phyloP scores from a whole-genome alignment of 2,113 vertebrate genomes.

The Bubalus kerabau region DNA sequence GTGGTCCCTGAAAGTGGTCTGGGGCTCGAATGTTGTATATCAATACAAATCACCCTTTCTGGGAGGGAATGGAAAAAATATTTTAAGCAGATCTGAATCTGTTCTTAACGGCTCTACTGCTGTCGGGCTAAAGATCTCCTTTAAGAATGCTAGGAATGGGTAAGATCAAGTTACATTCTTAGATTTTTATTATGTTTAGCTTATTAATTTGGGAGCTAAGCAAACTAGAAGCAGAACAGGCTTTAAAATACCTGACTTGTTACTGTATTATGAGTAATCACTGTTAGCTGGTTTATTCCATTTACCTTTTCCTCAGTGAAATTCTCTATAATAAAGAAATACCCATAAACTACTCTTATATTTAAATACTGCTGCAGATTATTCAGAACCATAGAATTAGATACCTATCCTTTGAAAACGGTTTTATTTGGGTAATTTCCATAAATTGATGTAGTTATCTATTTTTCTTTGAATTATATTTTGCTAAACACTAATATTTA shows the following conservation, averaged over 20 bases:
- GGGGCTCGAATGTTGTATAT: neutral
- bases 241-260: conserved; percentile 20
- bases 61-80: neutral
- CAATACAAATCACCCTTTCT: conserved; percentile 32
- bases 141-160: conserved; percentile 31
- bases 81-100: neutral
- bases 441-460: neutral
- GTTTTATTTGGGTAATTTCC: conserved; percentile 37
- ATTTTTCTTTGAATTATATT: neutral
- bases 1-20: neutral
- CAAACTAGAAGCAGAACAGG: conserved; percentile 23
- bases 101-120: neutral
- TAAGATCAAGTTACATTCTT: conserved; percentile 31
- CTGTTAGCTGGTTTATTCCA: neutral
- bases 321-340: neutral
- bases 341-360: neutral
- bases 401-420: neutral
- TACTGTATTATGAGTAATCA: conserved; percentile 37
- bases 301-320: conserved; percentile 11
- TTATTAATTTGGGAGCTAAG: conserved; percentile 29
- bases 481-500: conserved; percentile 26
- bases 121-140: neutral
- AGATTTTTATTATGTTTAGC: conserved; percentile 31
- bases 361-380: neutral
- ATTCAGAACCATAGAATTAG: conserved; percentile 2